Percentiles rank a stretch among this genome's conserved stretches.
phyloP scores from a whole-genome alignment of 2,113 vertebrate genomes.

The Mesocricetus auratus region DNA sequence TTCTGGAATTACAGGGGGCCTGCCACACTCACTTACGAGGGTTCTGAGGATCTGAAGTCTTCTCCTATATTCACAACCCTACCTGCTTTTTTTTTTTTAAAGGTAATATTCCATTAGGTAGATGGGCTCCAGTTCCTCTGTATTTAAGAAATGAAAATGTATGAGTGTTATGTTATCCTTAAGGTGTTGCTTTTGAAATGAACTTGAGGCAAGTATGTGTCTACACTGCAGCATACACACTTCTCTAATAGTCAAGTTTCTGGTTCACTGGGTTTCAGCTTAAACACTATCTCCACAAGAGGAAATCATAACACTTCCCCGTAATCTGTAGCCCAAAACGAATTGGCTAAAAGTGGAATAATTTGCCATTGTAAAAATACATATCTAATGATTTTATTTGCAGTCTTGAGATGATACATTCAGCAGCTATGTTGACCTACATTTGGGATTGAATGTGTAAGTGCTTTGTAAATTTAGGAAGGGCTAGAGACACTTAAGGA shows the following conservation, averaged over 20 bases:
- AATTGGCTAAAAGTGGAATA: background rate
- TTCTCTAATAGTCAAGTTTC: background rate
- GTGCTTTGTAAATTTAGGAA: constrained; percentile 40
- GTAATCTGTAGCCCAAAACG: background rate
- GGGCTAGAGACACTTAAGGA: background rate
- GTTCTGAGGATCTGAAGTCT: background rate
- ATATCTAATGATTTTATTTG: constrained; percentile 8
- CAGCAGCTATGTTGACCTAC: background rate
- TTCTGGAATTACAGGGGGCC: background rate
- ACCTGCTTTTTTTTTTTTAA: background rate
- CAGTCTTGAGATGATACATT: background rate
- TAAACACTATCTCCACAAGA: background rate
- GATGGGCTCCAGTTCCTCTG: background rate
- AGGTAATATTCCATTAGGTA: background rate
- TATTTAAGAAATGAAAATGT: background rate
- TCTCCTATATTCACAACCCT: background rate
- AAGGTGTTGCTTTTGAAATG: constrained; percentile 32
- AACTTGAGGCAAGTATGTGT: background rate
- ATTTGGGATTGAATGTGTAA: background rate
- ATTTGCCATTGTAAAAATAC: background rate
- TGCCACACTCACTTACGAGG: background rate
- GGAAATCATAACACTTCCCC: background rate
- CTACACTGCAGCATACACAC: background rate
- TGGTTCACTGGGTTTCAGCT: background rate
- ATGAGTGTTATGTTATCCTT: background rate